Base-by-base conservation (phyloP, 2,888 invertebrate genomes). In the Orchesellides sinensis region DNA sequence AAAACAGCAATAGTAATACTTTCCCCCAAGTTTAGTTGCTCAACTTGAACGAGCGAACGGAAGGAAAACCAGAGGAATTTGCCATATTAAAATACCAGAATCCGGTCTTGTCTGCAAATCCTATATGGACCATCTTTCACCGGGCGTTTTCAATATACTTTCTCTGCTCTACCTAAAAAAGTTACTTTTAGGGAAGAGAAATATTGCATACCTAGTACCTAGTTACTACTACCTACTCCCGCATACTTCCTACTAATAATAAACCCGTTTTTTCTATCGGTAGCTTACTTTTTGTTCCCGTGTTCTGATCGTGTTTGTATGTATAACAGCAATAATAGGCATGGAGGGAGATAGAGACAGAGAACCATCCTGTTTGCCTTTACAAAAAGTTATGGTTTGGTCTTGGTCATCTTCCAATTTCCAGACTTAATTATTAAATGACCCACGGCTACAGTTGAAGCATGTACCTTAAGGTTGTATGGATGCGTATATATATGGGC, bases 61-160 rank as follows among this genome's bases (percentile, higher is more conserved):
- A 70, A 79, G 63, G 68, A 66, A 79, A 84, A 82, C 84, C 84
- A 84, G 73, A 83, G 86, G 87, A 87, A 87, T 87, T 87, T 84
- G 70, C 84, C 86, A 87, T 86, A 87, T 87, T 87, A 87, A 87
- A 87, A 87, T 87, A 87, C 87, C 87, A 83, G 83, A 85, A 84
- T 85, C 80, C 80, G 80, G 74, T 49, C 21, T 23, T n/a, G n/a
- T n/a, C n/a, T n/a, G n/a, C n/a, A n/a, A n/a, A 25, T 45, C 52
- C 74, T 17, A 45, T 23, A 69, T 14, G 25, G 52, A 68, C 47
- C 35, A 63, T 27, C 45, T 61, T 77, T 78, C 47, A 21, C 19
- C 59, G 19, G 25, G 54, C 23, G 47, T 61, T 61, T 73, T n/a
- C 40, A 40, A 40, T 40, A 40, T 40, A 40, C 10, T 40, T 10